Evolutionary conservation across 2,797 vertebrate genomes (phyloP).

Genomic region (Enteromius fasciolatus): DNA sequence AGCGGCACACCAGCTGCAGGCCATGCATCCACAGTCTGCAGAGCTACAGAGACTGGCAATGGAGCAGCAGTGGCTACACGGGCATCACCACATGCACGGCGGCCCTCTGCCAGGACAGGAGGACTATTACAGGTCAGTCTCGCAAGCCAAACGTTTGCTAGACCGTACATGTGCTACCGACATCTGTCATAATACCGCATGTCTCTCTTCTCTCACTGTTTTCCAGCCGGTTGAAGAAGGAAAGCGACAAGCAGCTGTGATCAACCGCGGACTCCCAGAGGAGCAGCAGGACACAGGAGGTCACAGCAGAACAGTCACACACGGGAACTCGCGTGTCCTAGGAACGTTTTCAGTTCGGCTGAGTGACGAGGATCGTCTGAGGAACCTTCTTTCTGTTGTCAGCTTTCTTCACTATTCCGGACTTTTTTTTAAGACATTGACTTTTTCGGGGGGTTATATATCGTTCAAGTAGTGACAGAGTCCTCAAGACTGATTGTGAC

Average conservation of each 20-base stretch:
- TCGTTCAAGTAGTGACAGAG: conserved; percentile 89
- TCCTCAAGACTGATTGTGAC: conserved; percentile 87
- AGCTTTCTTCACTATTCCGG: conserved; percentile 66
- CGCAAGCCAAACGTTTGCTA: too few relatives aligned
- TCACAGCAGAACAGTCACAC: conserved; percentile 75
- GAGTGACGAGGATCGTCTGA: conserved; percentile 82
- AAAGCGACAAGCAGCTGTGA: conserved; percentile 99
- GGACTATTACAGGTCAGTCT: conserved; percentile 95
- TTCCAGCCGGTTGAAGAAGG: conserved; percentile 98
- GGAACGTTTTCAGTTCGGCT: conserved; percentile 77
- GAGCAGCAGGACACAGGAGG: conserved; percentile 73
- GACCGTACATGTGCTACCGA: background rate
- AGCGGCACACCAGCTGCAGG: conserved; percentile 97
- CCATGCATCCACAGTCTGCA: conserved; percentile 98
- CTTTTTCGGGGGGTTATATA: conserved; percentile 79
- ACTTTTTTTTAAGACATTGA: conserved; percentile 82
- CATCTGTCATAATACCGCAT: background rate
- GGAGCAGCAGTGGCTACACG: conserved; percentile 99
- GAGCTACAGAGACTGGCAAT: conserved; percentile 98
- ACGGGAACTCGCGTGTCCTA: conserved; percentile 73
- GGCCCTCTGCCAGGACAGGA: conserved; percentile 97
- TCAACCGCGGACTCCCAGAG: conserved; percentile 61
- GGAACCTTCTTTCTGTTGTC: conserved; percentile 74
- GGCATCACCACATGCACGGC: conserved; percentile 97
- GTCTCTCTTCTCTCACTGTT: conserved; percentile 46